Evolutionary conservation across 2,888 invertebrate genomes (phyloP).

Genomic region (Lathronympha strigana): DNA sequence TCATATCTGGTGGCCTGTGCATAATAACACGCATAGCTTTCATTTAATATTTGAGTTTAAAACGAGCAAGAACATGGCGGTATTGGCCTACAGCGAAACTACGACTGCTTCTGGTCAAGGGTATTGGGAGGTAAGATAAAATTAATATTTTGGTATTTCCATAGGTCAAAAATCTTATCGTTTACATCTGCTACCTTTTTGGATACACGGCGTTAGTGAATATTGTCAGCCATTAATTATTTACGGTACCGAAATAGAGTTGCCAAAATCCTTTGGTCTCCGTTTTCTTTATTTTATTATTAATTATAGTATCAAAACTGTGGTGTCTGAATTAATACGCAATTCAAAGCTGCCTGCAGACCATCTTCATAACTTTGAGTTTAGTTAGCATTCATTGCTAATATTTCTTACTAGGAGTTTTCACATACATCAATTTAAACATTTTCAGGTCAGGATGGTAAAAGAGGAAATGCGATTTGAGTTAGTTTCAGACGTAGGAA

Average conservation of each 20-base stretch:
- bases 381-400: not conserved
- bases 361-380: not conserved
- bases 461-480: slow-evolving; percentile 94
- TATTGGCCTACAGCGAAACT: slow-evolving; percentile 93
- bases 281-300: not conserved
- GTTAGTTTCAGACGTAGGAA: slow-evolving; percentile 88
- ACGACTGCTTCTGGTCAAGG: slow-evolving; percentile 86
- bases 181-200: not conserved
- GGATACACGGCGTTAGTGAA: not conserved
- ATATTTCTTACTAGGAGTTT: slow-evolving; percentile 1
- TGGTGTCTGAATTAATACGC: not conserved
- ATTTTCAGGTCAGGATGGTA: slow-evolving; percentile 88
- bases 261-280: not conserved
- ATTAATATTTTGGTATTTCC: not conserved
- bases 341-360: not conserved
- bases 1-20: slow-evolving; percentile 94
- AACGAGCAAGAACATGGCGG: slow-evolving; percentile 92
- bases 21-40: slow-evolving; percentile 87
- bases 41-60: slow-evolving; percentile 94
- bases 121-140: slow-evolving; percentile 91
- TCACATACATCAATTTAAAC: not conserved
- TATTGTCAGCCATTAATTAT: not conserved
- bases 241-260: no score
- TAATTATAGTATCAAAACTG: not conserved
- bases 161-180: not conserved